Conservation (phyloP, 2,888 invertebrate genomes). For the Ormyrus nitidulus region DNA sequence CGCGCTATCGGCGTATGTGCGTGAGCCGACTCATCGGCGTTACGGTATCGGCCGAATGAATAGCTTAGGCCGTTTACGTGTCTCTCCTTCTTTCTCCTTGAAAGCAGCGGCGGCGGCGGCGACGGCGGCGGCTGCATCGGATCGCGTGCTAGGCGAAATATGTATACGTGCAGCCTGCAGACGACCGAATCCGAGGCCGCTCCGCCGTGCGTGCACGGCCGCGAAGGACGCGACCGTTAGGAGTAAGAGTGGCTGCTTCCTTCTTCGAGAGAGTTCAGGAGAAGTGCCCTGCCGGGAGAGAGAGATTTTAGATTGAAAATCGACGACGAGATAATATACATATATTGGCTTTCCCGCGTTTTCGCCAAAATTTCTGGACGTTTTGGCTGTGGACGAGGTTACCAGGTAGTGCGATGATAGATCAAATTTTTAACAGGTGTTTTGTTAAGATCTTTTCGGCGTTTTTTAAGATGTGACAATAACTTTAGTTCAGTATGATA, state of each 20-base stretch:
- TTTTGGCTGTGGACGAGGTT: too few relatives aligned
- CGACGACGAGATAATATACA: too few relatives aligned
- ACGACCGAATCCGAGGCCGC: not conserved
- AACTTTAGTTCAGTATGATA: too few relatives aligned
- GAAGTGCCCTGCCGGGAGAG: too few relatives aligned
- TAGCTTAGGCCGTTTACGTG: slow-evolving; percentile 57
- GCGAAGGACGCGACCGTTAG: slow-evolving; percentile 64
- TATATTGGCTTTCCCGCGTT: too few relatives aligned
- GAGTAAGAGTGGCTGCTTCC: slow-evolving; percentile 45
- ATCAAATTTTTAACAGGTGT: too few relatives aligned
- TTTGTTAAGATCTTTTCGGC: too few relatives aligned
- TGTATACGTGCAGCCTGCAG: not conserved
- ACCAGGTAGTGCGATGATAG: too few relatives aligned
- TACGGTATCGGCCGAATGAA: slow-evolving; percentile 58
- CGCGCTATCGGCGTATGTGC: not conserved
- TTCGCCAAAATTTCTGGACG: too few relatives aligned
- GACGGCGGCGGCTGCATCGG: slow-evolving; percentile 48
- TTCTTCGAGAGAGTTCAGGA: not conserved
- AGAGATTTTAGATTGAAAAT: too few relatives aligned
- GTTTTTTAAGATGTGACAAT: too few relatives aligned
- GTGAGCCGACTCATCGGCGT: slow-evolving; percentile 43
- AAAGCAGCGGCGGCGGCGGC: not conserved
- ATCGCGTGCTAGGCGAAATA: slow-evolving; percentile 59
- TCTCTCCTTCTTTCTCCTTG: slow-evolving; percentile 22
- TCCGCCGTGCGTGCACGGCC: slow-evolving; percentile 60